phyloP scores from a whole-genome alignment of 1,140 invertebrate species.

The Drosophila triauraria region DNA sequence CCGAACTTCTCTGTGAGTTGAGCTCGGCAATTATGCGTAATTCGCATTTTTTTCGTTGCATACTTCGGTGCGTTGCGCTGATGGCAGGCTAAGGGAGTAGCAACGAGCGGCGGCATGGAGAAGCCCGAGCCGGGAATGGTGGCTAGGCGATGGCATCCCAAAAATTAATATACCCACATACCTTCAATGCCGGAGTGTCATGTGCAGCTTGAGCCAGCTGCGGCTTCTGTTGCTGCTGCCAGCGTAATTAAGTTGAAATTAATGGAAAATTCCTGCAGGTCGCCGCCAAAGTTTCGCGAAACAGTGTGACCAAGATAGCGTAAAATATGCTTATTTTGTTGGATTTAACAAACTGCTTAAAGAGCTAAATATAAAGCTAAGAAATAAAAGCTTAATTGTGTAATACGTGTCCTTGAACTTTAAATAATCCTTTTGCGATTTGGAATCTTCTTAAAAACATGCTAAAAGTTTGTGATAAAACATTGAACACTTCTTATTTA shows the following conservation, averaged over 20 bases:
- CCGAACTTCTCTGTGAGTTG: neutral
- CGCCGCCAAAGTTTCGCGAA: slow-evolving; percentile 1
- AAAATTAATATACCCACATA: slow-evolving; percentile 73
- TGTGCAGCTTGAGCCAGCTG: slow-evolving; percentile 46
- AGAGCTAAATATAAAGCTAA: neutral
- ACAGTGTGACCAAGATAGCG: slow-evolving; percentile 19
- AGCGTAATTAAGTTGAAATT: slow-evolving; percentile 67
- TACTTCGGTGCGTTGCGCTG: slow-evolving; percentile 55
- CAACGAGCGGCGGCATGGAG: neutral
- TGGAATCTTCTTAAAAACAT: neutral
- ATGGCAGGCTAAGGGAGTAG: neutral
- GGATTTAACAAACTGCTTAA: neutral
- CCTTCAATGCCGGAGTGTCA: slow-evolving; percentile 42
- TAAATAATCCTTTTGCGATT: neutral
- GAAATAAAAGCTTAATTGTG: neutral
- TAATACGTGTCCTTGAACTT: too few species aligned
- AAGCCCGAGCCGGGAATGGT: neutral
- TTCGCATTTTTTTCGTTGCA: slow-evolving; percentile 74
- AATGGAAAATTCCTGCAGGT: slow-evolving; percentile 54
- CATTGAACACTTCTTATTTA: neutral
- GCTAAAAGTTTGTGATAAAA: neutral
- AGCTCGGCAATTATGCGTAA: slow-evolving; percentile 68
- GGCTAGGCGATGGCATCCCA: slow-evolving; percentile 47
- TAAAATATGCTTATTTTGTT: neutral
- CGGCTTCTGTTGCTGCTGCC: slow-evolving; percentile 35